A percentile compares a stretch with the other conserved stretches of the same genome.
Conservation (phyloP, 2,113 vertebrate genomes). For the Athene noctua region DNA sequence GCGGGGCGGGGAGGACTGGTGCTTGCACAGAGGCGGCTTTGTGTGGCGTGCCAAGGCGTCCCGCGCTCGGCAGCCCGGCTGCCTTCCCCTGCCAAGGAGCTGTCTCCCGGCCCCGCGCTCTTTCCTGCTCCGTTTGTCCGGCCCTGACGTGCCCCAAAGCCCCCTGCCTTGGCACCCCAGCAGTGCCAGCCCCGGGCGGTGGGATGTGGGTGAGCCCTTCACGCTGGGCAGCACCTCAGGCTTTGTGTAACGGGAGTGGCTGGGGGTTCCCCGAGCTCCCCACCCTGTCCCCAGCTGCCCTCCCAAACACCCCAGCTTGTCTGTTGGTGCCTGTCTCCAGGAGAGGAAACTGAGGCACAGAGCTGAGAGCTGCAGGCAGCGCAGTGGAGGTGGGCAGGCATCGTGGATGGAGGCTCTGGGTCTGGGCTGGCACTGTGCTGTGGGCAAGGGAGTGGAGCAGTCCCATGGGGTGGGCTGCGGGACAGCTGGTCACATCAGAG, state of each 20-base stretch:
- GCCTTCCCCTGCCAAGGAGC: constrained; percentile 71
- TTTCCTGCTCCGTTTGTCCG: constrained; percentile 47
- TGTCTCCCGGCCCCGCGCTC: constrained; percentile 32
- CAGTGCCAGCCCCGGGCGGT: background rate
- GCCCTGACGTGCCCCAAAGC: constrained; percentile 31
- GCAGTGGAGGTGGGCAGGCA: background rate
- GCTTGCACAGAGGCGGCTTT: constrained; percentile 73
- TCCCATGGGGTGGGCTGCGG: accelerated
- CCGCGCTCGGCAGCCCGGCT: constrained; percentile 63
- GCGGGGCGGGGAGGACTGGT: constrained; percentile 41
- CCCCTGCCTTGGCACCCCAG: constrained; percentile 4
- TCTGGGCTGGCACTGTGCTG: background rate
- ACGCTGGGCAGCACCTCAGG: background rate
- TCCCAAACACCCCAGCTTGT: background rate
- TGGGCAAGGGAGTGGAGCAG: accelerated
- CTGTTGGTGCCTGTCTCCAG: accelerated
- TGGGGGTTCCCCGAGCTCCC: background rate
- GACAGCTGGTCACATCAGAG: accelerated
- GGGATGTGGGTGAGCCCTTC: background rate
- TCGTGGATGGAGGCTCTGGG: accelerated
- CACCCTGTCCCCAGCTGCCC: background rate
- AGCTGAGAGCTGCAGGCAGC: background rate
- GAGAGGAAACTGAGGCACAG: constrained; percentile 6
- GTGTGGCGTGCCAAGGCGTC: constrained; percentile 73
- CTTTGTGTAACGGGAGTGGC: background rate